Base-by-base conservation (phyloP, 2,888 invertebrate genomes). In the Torymus tubicola region DNA sequence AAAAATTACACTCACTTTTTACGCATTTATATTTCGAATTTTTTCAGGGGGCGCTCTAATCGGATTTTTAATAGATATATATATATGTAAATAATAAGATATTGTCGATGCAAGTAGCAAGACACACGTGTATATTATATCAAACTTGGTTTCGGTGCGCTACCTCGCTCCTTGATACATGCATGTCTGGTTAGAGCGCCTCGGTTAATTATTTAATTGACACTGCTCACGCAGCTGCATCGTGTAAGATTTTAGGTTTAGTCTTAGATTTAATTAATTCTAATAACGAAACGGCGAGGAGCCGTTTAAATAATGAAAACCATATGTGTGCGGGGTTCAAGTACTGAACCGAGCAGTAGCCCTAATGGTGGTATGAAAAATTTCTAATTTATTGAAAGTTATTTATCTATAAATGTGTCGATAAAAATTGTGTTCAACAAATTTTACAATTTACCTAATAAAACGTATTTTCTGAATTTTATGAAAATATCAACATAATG, bases 201-300 rank as follows among this genome's bases (percentile, higher is more conserved):
- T 82, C 53, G 58, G 58, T 64, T 52, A 75, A 72, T 81, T 78
- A 70, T 78, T 80, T 75, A 69, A 81, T 78, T 81, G 65, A 85
- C 83, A 84, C 85, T 81, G 74, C 84, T 84, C 82, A 85, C 84
- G 84, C 84, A 85, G 84, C 83, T 86, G 86, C 86, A 86, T 86
- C 85, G 83, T 83, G 82, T 83, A 84, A 81, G 78, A 83, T 79
- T 60, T 82, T 85, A 85, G 84, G 84, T 82, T 78, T 86, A 86
- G 86, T 83, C 81, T 82, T 85, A 85, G 85, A 64, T 68, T 81
- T 76, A 65, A 75, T 80, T 70, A 71, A 12, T 52, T 68, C 76
- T 42, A 42, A 72, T 64, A 78, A 63, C 24, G 57, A 70, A 74
- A 70, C 53, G 65, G 55, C 72, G 78, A 79, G 79, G 75, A 76